phyloP scores from a whole-genome alignment of 2,888 invertebrate genomes.

The Drosophila helvetica region DNA sequence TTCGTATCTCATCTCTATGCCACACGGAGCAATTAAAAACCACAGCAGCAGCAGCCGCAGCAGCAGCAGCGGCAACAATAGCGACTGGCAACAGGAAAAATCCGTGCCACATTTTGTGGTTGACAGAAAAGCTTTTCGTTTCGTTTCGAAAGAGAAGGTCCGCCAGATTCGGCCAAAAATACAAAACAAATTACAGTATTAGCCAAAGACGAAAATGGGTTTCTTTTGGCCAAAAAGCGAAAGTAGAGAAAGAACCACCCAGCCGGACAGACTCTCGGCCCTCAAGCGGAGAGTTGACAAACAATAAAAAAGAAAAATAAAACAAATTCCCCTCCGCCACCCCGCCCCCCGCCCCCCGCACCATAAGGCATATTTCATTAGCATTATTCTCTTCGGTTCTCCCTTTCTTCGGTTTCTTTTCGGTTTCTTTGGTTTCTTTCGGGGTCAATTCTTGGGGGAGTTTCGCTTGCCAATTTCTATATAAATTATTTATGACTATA shows the following conservation, averaged over 20 bases:
- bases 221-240: constrained; percentile 62
- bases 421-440: constrained; percentile 33
- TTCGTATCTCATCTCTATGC: neutral
- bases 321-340: constrained; percentile 23
- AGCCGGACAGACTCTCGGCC: constrained; percentile 1
- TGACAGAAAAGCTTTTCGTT: constrained; percentile 22
- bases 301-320: no score
- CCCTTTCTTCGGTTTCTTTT: neutral
- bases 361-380: constrained; percentile 18
- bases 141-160: constrained; percentile 29
- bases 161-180: constrained; percentile 41
- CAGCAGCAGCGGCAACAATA: constrained; percentile 25
- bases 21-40: constrained; percentile 60
- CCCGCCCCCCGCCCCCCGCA: neutral
- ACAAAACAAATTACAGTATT: constrained; percentile 33
- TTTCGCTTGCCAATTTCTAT: constrained; percentile 47
- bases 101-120: constrained; percentile 34
- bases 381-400: constrained; percentile 2
- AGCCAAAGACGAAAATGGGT: constrained; percentile 52
- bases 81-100: constrained; percentile 46
- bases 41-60: constrained; percentile 39
- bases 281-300: constrained; percentile 45
- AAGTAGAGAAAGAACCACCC: constrained; percentile 50
- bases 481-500: constrained; percentile 45
- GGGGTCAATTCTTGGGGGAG: constrained; percentile 67